Percentiles rank a stretch among this genome's conserved stretches.
Conservation (phyloP, 1,140 invertebrate genomes). For the Drosophila nigrodunni region DNA sequence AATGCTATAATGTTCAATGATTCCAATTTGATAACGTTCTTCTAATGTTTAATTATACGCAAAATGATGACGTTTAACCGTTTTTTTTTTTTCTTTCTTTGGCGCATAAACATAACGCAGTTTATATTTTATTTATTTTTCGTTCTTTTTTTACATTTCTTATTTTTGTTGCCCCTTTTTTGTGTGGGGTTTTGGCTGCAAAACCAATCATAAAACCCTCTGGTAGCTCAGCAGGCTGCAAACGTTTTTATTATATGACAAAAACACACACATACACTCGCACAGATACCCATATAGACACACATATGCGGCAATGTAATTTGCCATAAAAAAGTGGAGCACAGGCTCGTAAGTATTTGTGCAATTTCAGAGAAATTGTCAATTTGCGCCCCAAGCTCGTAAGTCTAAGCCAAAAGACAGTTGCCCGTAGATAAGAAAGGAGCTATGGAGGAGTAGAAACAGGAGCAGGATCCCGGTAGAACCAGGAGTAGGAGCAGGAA, state of each 20-base stretch:
- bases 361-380: constrained; percentile 82
- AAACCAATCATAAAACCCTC: constrained; percentile 78
- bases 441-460: constrained; percentile 34
- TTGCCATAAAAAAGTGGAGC: constrained; percentile 81
- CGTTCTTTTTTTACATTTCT: constrained; percentile 16
- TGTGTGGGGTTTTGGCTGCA: constrained; percentile 29
- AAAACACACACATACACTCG: constrained; percentile 4
- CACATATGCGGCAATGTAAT: constrained; percentile 69
- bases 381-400: constrained; percentile 74
- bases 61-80: constrained; percentile 66
- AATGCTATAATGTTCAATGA: constrained; percentile 28
- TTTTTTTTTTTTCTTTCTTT: constrained; percentile 30
- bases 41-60: constrained; percentile 78
- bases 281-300: constrained; percentile 20
- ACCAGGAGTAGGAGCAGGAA: constrained; percentile 16
- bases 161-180: constrained; percentile 49
- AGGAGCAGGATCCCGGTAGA: background rate
- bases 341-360: constrained; percentile 74
- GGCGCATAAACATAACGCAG: constrained; percentile 80
- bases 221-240: constrained; percentile 55
- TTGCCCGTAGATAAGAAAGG: constrained; percentile 15
- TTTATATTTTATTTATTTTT: constrained; percentile 83
- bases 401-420: constrained; percentile 70
- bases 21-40: constrained; percentile 60
- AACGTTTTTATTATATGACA: constrained; percentile 74